A percentile compares a stretch with the other conserved stretches of the same genome.
phyloP scores from a whole-genome alignment of 2,113 vertebrate genomes.

The Indicator indicator region DNA sequence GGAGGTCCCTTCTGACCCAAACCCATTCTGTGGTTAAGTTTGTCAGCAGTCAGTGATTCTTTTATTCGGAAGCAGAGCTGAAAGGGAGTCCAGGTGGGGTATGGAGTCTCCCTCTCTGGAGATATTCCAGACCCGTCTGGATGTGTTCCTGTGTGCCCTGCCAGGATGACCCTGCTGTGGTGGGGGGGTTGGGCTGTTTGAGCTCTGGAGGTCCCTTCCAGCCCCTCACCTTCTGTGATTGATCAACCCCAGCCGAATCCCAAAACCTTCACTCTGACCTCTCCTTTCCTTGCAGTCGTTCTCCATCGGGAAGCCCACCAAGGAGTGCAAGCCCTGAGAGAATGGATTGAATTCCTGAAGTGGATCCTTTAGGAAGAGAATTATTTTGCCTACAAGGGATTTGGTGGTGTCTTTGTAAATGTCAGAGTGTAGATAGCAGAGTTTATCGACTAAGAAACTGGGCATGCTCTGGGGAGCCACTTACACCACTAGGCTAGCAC shows the following conservation, averaged over 20 bases:
- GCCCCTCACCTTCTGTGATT: not conserved
- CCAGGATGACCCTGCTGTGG: too few species aligned
- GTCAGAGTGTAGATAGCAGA: constrained; percentile 76
- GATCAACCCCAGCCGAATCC: not conserved
- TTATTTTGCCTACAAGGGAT: constrained; percentile 86
- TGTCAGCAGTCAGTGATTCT: not conserved
- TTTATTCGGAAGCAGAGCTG: not conserved
- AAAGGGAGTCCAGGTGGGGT: not conserved
- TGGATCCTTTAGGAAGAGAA: constrained; percentile 79
- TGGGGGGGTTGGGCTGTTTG: too few species aligned
- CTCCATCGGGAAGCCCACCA: constrained; percentile 84
- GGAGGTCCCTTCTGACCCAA: too few species aligned
- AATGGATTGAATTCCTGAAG: constrained; percentile 80
- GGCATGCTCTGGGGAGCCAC: constrained; percentile 71
- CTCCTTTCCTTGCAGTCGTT: constrained; percentile 79
- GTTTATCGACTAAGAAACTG: constrained; percentile 73
- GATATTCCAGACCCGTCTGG: too few species aligned
- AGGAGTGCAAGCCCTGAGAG: constrained; percentile 86
- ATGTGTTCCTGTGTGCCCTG: too few species aligned
- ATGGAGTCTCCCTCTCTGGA: too few species aligned
- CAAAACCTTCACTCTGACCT: not conserved
- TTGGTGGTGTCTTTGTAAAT: constrained; percentile 81
- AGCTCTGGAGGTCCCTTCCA: too few species aligned
- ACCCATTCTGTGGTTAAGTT: not conserved
- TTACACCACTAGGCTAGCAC: constrained; percentile 79